Evolutionary conservation across 2,888 invertebrate species (phyloP).

Genomic region (Eucera pruinosa): DNA sequence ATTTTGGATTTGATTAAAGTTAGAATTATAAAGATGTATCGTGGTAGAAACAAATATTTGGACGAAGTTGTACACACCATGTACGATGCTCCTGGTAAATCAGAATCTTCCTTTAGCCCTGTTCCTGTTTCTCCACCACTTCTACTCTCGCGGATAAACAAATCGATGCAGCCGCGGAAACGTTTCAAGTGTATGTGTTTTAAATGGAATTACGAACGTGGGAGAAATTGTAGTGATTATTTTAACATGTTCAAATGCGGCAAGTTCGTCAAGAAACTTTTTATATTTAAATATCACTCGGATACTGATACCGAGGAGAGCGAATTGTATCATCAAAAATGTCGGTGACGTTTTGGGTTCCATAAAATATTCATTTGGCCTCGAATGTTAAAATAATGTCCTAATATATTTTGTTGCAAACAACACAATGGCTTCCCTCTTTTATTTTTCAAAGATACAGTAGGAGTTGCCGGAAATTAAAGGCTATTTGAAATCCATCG

Average conservation of each 20-base stretch:
- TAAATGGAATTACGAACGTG: background rate
- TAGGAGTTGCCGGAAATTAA: slow-evolving; percentile 2
- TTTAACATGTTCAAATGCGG: background rate
- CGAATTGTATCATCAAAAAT: too few species aligned
- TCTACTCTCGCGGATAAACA: background rate
- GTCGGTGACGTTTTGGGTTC: too few species aligned
- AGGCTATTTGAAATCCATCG: slow-evolving; percentile 1
- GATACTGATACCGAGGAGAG: too few species aligned
- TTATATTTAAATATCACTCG: background rate
- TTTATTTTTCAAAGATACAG: background rate
- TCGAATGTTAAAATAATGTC: too few species aligned
- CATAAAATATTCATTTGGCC: too few species aligned
- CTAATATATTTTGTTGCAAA: background rate
- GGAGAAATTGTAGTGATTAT: background rate
- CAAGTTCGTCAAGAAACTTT: background rate
- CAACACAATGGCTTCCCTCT: background rate
- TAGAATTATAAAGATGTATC: slow-evolving; percentile 1
- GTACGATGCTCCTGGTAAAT: background rate
- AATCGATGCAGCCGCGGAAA: background rate
- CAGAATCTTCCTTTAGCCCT: slow-evolving; percentile 2
- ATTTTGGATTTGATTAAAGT: background rate
- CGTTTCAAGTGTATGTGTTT: background rate
- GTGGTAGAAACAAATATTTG: background rate
- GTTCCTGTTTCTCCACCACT: background rate
- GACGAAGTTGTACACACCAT: background rate